Conservation (phyloP, 2,888 invertebrate species). For the Graphium colonna region DNA sequence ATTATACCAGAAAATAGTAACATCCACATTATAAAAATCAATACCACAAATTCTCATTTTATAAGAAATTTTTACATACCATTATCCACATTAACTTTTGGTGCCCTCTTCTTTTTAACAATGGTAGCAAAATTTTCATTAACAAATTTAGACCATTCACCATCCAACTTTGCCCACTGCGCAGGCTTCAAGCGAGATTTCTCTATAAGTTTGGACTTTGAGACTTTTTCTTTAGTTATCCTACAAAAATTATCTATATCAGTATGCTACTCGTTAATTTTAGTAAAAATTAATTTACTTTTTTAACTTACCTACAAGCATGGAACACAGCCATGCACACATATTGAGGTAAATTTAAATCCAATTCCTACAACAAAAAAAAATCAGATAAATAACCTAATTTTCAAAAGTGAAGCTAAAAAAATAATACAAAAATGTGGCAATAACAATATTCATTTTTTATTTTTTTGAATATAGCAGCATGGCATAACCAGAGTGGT, state of each 20-base stretch:
- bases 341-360: constrained; percentile 82
- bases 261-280: neutral
- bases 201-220: constrained; percentile 77
- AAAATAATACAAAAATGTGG: no score
- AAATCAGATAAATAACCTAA: no score
- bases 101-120: constrained; percentile 45
- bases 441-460: no score
- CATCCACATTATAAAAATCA: no score
- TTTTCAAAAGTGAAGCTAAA: no score
- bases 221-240: constrained; percentile 76
- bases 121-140: constrained; percentile 50
- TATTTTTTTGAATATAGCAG: no score
- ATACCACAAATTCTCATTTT: no score
- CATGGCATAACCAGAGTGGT: no score
- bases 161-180: constrained; percentile 81
- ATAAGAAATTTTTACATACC: no score
- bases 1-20: no score
- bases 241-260: no score
- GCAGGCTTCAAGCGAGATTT: constrained; percentile 79
- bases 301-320: constrained; percentile 82
- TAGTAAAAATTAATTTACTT: no score
- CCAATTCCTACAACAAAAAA: constrained; percentile 51
- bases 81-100: constrained; percentile 37
- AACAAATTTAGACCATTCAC: constrained; percentile 78
- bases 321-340: constrained; percentile 82